These are phyloP conservation scores for Crocidura indochinensis DNA, from an alignment of 2,797 vertebrate species.

Conservation along the genomic window DNA sequence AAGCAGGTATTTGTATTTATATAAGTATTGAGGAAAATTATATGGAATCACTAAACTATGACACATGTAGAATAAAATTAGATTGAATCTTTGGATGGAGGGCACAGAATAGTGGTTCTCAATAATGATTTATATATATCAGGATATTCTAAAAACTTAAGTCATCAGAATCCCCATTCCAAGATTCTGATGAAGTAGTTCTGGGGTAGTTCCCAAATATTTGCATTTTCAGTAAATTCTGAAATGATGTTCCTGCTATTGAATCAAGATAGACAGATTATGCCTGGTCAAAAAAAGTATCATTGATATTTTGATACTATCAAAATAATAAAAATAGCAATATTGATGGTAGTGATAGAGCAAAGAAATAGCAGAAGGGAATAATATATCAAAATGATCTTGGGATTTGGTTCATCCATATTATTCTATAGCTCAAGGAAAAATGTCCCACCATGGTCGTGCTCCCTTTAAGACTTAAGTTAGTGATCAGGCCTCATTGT, in stretches of 20 bases:
- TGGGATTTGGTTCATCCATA: neutral
- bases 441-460: neutral
- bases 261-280: neutral
- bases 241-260: neutral
- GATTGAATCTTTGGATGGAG: neutral
- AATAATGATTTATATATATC: neutral
- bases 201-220: neutral
- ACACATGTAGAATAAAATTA: neutral
- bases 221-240: constrained; percentile 11
- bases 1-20: neutral
- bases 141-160: neutral
- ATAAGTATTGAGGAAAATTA: constrained; percentile 1
- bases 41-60: neutral
- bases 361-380: neutral
- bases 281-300: neutral
- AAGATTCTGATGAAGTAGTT: neutral
- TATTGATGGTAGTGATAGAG: neutral
- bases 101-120: neutral
- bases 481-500: too few relatives aligned
- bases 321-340: neutral
- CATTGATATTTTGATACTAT: neutral
- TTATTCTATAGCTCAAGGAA: neutral
- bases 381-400: neutral
- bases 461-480: neutral
- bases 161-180: neutral